Evolutionary conservation across 2,888 invertebrate genomes (phyloP).

Genomic region (Eretmocerus hayati): DNA sequence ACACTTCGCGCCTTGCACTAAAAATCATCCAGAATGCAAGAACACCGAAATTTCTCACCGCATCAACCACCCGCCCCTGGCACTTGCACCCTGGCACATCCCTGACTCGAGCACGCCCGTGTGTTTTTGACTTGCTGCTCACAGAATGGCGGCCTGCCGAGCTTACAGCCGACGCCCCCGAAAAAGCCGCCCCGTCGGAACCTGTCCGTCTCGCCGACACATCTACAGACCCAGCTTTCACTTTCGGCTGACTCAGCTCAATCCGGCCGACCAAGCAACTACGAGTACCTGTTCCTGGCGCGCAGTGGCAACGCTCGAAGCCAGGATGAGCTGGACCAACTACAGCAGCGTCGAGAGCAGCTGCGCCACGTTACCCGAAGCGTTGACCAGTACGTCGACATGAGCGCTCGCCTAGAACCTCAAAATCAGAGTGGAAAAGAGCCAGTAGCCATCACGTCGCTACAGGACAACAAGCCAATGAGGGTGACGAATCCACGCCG

Average conservation of each 20-base stretch:
- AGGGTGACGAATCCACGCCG: conserved; percentile 67
- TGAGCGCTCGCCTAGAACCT: conserved; percentile 50
- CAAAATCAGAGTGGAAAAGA: conserved; percentile 44
- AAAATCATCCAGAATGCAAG: too few species aligned
- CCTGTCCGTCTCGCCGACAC: conserved; percentile 79
- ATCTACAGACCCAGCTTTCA: conserved; percentile 56
- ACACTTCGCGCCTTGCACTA: too few species aligned
- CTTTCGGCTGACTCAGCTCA: conserved; percentile 50
- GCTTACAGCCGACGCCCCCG: conserved; percentile 69
- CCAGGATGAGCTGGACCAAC: conserved; percentile 65
- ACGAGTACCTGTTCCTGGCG: conserved; percentile 58
- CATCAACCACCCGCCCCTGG: too few species aligned
- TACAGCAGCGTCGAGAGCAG: conserved; percentile 48
- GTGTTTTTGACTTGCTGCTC: too few species aligned
- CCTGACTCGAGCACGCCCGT: too few species aligned
- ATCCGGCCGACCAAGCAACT: conserved; percentile 59
- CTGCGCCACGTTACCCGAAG: conserved; percentile 63
- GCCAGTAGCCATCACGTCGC: conserved; percentile 66
- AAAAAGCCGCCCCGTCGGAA: conserved; percentile 85
- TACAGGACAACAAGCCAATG: conserved; percentile 65
- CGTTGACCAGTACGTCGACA: conserved; percentile 72
- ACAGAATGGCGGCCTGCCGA: conserved; percentile 16
- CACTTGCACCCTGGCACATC: too few species aligned
- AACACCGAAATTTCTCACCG: too few species aligned
- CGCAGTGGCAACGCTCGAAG: conserved; percentile 56